A percentile compares a stretch with the other conserved stretches of the same genome.
phyloP scores from a whole-genome alignment of 2,113 vertebrate genomes.

The Dascyllus trimaculatus region DNA sequence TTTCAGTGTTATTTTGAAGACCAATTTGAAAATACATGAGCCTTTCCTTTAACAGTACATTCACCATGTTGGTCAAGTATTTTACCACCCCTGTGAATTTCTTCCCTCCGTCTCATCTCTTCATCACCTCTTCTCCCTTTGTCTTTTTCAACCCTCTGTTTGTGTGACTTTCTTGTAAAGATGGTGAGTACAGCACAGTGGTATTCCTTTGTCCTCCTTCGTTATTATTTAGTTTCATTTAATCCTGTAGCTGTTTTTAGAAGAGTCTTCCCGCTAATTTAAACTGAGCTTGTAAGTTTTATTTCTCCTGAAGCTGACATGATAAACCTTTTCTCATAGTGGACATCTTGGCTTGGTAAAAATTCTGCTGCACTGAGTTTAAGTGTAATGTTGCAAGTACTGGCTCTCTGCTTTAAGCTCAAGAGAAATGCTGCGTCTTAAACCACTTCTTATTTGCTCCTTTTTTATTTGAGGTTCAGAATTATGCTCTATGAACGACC shows the following conservation, averaged over 20 bases:
- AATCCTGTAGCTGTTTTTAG: not conserved
- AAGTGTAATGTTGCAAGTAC: not conserved
- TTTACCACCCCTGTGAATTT: slow-evolving; percentile 32
- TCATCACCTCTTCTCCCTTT: slow-evolving; percentile 26
- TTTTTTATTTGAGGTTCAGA: not conserved
- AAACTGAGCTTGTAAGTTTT: not conserved
- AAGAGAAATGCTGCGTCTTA: not conserved
- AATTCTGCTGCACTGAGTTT: not conserved
- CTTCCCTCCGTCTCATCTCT: slow-evolving; percentile 34
- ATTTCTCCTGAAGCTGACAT: not conserved
- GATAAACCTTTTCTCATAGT: not conserved
- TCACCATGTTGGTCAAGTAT: slow-evolving; percentile 11
- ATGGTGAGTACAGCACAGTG: slow-evolving; percentile 63
- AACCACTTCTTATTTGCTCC: not conserved
- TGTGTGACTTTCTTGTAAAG: slow-evolving; percentile 60
- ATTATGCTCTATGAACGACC: not conserved
- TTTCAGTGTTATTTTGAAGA: not conserved
- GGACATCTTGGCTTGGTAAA: not conserved
- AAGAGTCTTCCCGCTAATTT: not conserved
- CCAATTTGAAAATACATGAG: not conserved
- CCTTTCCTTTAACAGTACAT: not conserved
- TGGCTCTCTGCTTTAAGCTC: not conserved
- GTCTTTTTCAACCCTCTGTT: slow-evolving; percentile 44
- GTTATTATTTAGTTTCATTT: slow-evolving; percentile 1
- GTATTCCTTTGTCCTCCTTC: not conserved